These are phyloP conservation scores for Ariolimax columbianus DNA, from an alignment of 2,888 invertebrate genomes.

Conservation along the genomic window DNA sequence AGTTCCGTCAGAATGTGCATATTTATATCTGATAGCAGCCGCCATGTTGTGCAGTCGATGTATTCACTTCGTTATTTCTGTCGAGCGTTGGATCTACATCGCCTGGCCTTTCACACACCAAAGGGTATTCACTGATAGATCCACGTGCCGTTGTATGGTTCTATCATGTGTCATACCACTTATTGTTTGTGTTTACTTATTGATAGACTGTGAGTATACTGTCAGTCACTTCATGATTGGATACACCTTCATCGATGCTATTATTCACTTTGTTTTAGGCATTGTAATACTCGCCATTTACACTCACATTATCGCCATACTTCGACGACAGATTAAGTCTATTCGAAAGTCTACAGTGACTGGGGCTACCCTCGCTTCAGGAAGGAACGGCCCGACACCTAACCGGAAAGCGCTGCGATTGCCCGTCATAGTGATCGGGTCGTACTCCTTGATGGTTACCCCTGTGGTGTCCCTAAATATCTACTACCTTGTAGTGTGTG, in stretches of 20 bases:
- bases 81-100: slow-evolving; percentile 23
- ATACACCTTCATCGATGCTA: neutral
- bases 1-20: neutral
- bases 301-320: neutral
- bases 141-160: neutral
- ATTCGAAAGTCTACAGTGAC: neutral
- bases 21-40: neutral
- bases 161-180: neutral
- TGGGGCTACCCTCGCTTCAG: no score
- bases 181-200: neutral
- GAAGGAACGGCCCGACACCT: neutral
- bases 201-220: neutral
- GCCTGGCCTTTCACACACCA: neutral
- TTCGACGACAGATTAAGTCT: neutral
- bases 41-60: neutral
- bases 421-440: neutral
- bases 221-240: neutral
- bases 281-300: neutral
- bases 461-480: neutral
- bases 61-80: neutral
- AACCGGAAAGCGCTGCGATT: neutral
- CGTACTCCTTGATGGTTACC: neutral
- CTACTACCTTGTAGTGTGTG: neutral
- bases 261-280: neutral
- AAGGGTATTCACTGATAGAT: neutral